A percentile compares a stretch with the other conserved stretches of the same genome.
phyloP scores from a whole-genome alignment of 1,140 invertebrate species.

The Sycophila sp. region DNA sequence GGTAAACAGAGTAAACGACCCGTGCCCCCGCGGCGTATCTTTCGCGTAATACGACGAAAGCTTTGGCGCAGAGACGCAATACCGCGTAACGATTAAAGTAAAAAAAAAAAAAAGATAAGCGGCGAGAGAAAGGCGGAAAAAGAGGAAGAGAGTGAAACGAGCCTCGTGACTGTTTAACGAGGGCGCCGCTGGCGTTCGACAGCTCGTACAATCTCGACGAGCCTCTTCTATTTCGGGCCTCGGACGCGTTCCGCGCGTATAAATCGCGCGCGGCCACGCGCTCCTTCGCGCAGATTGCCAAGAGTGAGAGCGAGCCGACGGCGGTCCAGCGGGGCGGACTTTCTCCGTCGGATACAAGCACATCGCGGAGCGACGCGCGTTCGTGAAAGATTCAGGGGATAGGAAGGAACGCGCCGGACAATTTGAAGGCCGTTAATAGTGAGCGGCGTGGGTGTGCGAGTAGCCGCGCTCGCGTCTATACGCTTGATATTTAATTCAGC shows the following conservation, averaged over 20 bases:
- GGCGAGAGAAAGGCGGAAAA: not conserved
- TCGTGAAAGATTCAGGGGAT: constrained; percentile 31
- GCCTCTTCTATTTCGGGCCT: not conserved
- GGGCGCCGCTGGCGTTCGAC: constrained; percentile 1
- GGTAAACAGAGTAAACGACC: too few relatives aligned
- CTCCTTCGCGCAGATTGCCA: too few relatives aligned
- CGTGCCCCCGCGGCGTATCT: too few relatives aligned
- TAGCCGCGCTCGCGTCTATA: constrained; percentile 1
- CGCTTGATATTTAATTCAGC: constrained; percentile 35
- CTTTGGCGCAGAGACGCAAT: not conserved
- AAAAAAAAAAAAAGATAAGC: not conserved
- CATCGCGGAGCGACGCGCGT: not conserved
- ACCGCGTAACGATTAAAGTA: not conserved
- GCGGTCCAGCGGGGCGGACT: too few relatives aligned
- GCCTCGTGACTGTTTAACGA: not conserved
- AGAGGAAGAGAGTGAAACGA: not conserved
- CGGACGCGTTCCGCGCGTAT: not conserved
- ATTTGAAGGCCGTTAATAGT: constrained; percentile 37
- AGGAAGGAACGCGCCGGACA: constrained; percentile 6
- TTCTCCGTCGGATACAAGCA: too few relatives aligned
- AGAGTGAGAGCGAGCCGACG: too few relatives aligned
- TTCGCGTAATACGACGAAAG: not conserved
- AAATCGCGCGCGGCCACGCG: too few relatives aligned
- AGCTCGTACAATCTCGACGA: not conserved
- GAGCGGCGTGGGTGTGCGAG: constrained; percentile 6